Conservation (phyloP, 2,888 invertebrate species). For the Parthenolecanium corni region DNA sequence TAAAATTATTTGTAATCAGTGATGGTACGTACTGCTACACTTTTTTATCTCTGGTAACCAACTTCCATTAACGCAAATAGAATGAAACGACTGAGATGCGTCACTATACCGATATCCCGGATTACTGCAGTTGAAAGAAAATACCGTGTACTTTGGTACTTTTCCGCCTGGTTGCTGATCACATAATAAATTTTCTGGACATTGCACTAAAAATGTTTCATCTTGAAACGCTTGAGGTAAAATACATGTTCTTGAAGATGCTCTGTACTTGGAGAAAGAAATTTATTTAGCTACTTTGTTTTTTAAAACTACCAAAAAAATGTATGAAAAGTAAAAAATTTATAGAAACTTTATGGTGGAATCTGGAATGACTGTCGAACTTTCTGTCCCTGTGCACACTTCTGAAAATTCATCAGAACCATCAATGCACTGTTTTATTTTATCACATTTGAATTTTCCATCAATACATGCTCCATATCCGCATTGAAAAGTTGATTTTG, state of each 20-base stretch:
- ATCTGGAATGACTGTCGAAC: not conserved
- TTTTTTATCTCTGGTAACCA: not conserved
- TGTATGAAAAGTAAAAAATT: not conserved
- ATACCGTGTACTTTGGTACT: not conserved
- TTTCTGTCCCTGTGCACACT: conserved; percentile 32
- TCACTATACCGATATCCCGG: not conserved
- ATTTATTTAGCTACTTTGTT: too few relatives aligned
- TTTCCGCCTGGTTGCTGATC: not conserved
- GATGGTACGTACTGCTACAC: not conserved
- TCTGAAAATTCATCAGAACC: conserved; percentile 30
- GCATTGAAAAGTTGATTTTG: conserved; percentile 8
- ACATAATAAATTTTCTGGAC: not conserved
- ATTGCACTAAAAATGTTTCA: not conserved
- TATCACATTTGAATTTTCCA: conserved; percentile 14
- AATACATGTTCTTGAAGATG: not conserved
- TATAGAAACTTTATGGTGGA: not conserved
- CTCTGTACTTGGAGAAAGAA: not conserved
- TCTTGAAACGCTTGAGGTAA: not conserved
- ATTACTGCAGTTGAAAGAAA: not conserved
- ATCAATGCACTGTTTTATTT: conserved; percentile 18
- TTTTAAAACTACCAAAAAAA: too few relatives aligned
- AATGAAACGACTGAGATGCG: not conserved
- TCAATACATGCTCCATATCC: conserved; percentile 28
- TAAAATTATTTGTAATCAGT: too few relatives aligned
- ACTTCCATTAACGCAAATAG: not conserved